Evolutionary conservation across 2,797 vertebrate genomes (phyloP).

Genomic region (Alca torda): DNA sequence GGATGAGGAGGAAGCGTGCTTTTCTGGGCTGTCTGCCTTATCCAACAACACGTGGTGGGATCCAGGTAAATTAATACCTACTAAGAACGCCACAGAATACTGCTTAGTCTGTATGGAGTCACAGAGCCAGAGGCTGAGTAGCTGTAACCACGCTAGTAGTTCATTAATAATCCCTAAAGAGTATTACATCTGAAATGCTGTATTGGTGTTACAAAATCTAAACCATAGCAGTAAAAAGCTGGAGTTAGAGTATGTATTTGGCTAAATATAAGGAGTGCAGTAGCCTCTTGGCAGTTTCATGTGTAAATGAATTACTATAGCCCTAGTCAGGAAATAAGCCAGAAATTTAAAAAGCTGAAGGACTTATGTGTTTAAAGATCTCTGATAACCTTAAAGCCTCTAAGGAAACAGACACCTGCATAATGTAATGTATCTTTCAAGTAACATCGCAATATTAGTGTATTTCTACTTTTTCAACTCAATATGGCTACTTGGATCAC

Average conservation of each 20-base stretch:
- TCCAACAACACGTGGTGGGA: fast-evolving
- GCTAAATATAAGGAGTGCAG: neutral
- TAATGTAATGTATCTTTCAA: neutral
- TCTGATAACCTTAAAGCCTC: neutral
- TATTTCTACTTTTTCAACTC: neutral
- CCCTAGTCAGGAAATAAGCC: neutral
- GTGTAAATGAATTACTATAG: constrained; percentile 16
- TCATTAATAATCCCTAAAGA: constrained; percentile 23
- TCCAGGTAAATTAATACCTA: neutral
- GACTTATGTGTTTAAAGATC: neutral
- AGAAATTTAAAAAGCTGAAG: neutral
- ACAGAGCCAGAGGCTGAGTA: neutral
- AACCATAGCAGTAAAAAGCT: constrained; percentile 9
- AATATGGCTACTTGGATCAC: neutral
- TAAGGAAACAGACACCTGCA: neutral
- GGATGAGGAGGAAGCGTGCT: neutral
- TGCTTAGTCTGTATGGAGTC: neutral
- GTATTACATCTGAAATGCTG: neutral
- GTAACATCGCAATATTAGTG: neutral
- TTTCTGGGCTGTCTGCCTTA: neutral
- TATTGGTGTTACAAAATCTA: constrained; percentile 3
- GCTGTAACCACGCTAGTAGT: constrained; percentile 2
- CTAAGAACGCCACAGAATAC: fast-evolving
- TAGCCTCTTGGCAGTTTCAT: constrained; percentile 16
- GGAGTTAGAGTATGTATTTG: neutral